Base-by-base conservation (phyloP, 1,140 invertebrate genomes). In the Himalopsyche phryganea region DNA sequence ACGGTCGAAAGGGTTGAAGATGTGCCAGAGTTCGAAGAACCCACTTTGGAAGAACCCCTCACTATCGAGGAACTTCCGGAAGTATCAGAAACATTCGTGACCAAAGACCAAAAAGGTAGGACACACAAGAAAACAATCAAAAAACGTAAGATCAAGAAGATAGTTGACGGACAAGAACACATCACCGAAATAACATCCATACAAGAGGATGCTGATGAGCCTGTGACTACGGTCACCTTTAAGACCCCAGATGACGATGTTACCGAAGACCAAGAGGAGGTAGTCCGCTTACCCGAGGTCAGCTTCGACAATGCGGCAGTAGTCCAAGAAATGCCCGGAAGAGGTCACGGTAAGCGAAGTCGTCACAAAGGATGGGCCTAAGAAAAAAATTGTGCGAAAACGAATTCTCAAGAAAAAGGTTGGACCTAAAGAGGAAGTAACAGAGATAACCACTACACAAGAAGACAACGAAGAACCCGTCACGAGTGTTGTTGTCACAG, bases 341-440 rank as follows among this genome's bases (percentile, higher is more conserved):
- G 76, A 81, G 67, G 69, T 70, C 11, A 60, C 70, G 3, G 69
- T 77, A 15, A 65, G 72, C 28, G 71, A 77, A 63, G 68, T 70
- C 38, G 59, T 67, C 4, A 66, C 69, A 2, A 58, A 70, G 35
- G 66, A 70, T 48, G 70, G 73, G 23, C 69, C 71, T 2, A 67
- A 57, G 54, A 71, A 71, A 20, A 73, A 72, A 58, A 66, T 50
- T 36, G 61, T 66, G 1, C 69, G 64, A 42, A 73, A 71, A 57
- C 68, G 68, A 17, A 62, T 67, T 6, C 61, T 70, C 4, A 72
- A 72, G 55, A 69, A 65, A 42, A 67, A 67, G 23, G 65, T 66
- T 57, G 69, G 66, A 6, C 66, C 65, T 33, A 71, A 68, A 52
- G 68, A 74, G 63, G 66, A 66, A 35, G 55, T 69, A 0, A 68